Evolutionary conservation across 2,113 vertebrate species (phyloP).

Genomic region (Sialia sialis): DNA sequence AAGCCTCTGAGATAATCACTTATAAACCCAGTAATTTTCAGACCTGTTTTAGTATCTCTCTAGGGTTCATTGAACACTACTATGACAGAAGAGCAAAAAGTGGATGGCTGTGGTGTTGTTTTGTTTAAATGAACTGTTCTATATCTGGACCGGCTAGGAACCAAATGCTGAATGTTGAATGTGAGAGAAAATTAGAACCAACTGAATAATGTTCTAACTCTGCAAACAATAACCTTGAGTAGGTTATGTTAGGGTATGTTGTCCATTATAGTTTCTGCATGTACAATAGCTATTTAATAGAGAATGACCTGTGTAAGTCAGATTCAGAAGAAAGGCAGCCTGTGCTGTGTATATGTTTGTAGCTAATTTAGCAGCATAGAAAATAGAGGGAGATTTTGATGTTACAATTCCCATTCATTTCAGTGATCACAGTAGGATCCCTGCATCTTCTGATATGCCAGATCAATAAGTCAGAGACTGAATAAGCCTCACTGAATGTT

Average conservation of each 20-base stretch:
- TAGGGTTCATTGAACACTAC: background rate
- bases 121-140: background rate
- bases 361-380: background rate
- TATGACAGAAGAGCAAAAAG: background rate
- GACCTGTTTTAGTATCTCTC: background rate
- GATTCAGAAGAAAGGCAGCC: background rate
- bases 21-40: background rate
- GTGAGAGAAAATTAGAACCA: background rate
- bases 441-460: background rate
- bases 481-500: background rate
- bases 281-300: background rate
- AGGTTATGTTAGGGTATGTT: background rate
- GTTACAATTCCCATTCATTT: background rate
- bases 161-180: background rate
- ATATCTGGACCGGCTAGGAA: background rate
- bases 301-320: background rate
- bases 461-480: conserved; percentile 16
- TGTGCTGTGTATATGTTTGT: background rate
- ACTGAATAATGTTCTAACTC: background rate
- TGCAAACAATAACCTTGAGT: background rate
- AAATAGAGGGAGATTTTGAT: background rate
- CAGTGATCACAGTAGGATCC: background rate
- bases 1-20: background rate
- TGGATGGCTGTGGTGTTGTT: no score
- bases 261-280: background rate